These are phyloP conservation scores for Scaptomyza flava DNA, from an alignment of 2,888 invertebrate genomes.

Conservation along the genomic window DNA sequence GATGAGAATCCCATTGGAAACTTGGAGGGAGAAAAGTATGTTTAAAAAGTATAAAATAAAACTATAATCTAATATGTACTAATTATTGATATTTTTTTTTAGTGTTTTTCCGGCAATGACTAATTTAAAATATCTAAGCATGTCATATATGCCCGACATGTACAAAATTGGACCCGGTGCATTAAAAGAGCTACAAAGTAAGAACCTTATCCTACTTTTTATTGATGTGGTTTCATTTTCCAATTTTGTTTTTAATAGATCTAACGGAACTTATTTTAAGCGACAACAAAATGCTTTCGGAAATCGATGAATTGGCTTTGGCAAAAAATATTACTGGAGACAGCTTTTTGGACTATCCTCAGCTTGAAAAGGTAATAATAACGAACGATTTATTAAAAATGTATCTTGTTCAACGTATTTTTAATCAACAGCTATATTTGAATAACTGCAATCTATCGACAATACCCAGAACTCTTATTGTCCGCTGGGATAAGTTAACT, in stretches of 20 bases:
- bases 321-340: conserved; percentile 84
- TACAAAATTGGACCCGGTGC: conserved; percentile 86
- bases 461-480: conserved; percentile 86
- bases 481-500: conserved; percentile 89
- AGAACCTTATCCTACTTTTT: conserved; percentile 11
- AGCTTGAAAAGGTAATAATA: conserved; percentile 86
- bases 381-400: background rate
- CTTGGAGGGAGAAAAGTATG: conserved; percentile 85
- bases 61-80: background rate
- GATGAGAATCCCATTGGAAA: conserved; percentile 89
- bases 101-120: conserved; percentile 88
- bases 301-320: conserved; percentile 88
- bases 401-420: background rate
- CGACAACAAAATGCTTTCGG: conserved; percentile 87
- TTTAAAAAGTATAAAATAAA: no score
- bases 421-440: conserved; percentile 87
- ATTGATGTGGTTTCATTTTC: background rate
- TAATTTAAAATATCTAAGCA: conserved; percentile 87
- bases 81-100: conserved; percentile 38
- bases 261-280: conserved; percentile 87
- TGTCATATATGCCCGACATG: conserved; percentile 88
- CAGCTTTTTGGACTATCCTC: conserved; percentile 87
- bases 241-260: conserved; percentile 54
- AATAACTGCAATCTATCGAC: conserved; percentile 87
- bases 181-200: conserved; percentile 86